phyloP scores from a whole-genome alignment of 2,113 vertebrate genomes.

The Cervus canadensis region DNA sequence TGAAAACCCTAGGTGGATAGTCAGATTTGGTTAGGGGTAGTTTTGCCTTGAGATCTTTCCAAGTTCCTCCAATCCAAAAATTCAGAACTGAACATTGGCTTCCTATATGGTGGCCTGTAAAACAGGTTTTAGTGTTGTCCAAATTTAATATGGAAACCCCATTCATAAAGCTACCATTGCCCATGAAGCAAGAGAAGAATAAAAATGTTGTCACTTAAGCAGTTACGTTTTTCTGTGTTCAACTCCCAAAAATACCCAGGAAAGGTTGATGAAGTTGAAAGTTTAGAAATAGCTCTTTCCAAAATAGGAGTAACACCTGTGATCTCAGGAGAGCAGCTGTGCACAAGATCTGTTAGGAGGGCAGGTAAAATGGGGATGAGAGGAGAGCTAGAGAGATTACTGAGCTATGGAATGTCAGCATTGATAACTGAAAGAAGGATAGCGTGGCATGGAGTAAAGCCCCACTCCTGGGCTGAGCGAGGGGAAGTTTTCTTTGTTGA shows the following conservation, averaged over 20 bases:
- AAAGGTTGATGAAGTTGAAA: background rate
- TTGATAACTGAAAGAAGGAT: background rate
- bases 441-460: background rate
- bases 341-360: background rate
- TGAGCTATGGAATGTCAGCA: background rate
- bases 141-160: background rate
- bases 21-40: background rate
- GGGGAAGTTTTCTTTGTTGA: background rate
- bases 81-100: background rate
- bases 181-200: background rate
- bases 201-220: background rate
- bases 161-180: background rate
- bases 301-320: constrained; percentile 30
- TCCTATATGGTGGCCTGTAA: background rate
- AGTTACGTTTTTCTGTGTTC: background rate
- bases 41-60: background rate
- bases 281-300: constrained; percentile 21
- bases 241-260: background rate
- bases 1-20: background rate
- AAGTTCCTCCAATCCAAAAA: background rate
- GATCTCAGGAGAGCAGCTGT: background rate
- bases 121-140: background rate
- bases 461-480: background rate
- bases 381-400: background rate
- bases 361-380: background rate